These are phyloP conservation scores for Trichonephila clavipes DNA, from an alignment of 1,140 invertebrate genomes.

Conservation along the genomic window DNA sequence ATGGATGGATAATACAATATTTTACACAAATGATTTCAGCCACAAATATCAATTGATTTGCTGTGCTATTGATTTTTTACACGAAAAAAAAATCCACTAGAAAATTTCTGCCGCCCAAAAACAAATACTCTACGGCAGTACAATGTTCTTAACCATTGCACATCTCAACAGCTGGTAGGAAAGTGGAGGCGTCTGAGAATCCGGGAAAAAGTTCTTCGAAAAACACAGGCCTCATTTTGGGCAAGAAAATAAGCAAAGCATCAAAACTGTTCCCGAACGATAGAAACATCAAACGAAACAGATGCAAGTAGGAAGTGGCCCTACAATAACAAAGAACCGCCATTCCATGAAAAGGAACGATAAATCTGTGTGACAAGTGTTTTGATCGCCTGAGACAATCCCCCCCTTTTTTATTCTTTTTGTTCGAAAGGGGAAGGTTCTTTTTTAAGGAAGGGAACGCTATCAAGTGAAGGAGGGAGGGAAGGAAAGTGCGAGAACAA, in stretches of 20 bases:
- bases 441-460: slow-evolving; percentile 61
- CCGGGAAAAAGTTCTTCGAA: background rate
- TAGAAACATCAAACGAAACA: slow-evolving; percentile 66
- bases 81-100: too few species aligned
- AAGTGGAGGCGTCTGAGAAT: background rate
- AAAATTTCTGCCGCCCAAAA: too few species aligned
- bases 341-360: slow-evolving; percentile 62
- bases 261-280: background rate
- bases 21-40: too few species aligned
- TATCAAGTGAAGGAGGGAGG: slow-evolving; percentile 44
- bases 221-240: slow-evolving; percentile 13
- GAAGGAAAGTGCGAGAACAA: slow-evolving; percentile 46
- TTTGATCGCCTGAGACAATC: slow-evolving; percentile 75
- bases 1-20: too few species aligned
- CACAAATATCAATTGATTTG: too few species aligned
- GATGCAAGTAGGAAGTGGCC: slow-evolving; percentile 67
- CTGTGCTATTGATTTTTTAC: too few species aligned
- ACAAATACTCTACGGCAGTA: too few species aligned
- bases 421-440: slow-evolving; percentile 9
- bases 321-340: slow-evolving; percentile 70
- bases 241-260: background rate
- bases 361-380: slow-evolving; percentile 75
- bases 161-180: background rate
- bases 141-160: background rate
- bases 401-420: slow-evolving; percentile 5